Evolutionary conservation across 1,140 invertebrate species (phyloP), one percentile per base, ranked within the genome.

Genomic region (Maniola jurtina): DNA sequence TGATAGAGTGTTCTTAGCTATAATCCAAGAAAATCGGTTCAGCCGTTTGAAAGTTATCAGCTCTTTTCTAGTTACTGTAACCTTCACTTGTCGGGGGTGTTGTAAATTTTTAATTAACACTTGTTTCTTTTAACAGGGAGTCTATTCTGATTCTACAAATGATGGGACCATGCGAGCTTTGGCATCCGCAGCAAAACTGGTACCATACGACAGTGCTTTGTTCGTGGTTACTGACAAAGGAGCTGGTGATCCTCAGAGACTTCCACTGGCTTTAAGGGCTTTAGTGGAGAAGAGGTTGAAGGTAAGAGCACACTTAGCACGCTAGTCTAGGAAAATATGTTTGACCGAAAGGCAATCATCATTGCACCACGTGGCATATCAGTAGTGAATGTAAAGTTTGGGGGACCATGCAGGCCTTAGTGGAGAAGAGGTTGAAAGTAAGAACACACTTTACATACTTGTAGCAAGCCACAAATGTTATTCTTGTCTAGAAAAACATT

Each of bases 161-260:
- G 87, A 89, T 38, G 87, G 82, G 0, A 88, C 86, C 0, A 85
- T 88, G 84, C 42, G 76, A 11, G 84, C 86, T 0, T 40, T 88
- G 13, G 66, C 79, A 0, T 81, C 79, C 0, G 84, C 83, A 8
- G 86, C 91, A 0, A 91, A 92, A 58, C 73, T 93, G 36, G 91
- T 93, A 40, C 93, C 93, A 1, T 93, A 93, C 64, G 93, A 93
- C 77, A 93, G 92, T 73, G 93, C 93, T 0, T 84, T 93, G 0
- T 93, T 93, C 75, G 82, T 93, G 9, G 84, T 92, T 10, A 92
- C 92, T 0, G 90, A 92, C 61, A 75, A 80, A 35, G 79, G 90
- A 33, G 77, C 92, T 57, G 85, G 86, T 2, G 91, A 92, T 57
- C 84, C 86, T 5, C 88, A 92, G 66, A 70, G 90, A 14, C 79